phyloP scores from a whole-genome alignment of 2,888 invertebrate species.

The Endomychus coccineus region DNA sequence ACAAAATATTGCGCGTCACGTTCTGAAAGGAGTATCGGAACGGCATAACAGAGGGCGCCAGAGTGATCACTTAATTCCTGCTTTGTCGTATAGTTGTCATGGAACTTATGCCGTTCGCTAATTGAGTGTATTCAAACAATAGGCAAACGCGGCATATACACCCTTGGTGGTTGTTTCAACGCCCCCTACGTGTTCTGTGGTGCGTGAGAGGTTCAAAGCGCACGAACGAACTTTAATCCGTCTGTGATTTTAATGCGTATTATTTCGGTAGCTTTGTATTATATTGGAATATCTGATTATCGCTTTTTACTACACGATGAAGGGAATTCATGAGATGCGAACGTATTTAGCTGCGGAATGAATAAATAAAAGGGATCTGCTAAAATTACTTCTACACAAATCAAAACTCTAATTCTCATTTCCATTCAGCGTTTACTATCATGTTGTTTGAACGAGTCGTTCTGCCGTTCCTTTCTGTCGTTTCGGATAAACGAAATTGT shows the following conservation, averaged over 20 bases:
- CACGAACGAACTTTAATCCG: conserved; percentile 37
- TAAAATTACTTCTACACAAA: neutral
- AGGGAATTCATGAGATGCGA: conserved; percentile 1
- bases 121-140: conserved; percentile 45
- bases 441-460: no score
- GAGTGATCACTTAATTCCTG: no score
- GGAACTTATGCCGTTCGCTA: conserved; percentile 33
- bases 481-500: no score
- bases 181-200: conserved; percentile 33
- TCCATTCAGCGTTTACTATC: no score
- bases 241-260: conserved; percentile 43
- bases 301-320: conserved; percentile 30
- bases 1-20: no score
- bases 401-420: neutral
- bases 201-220: conserved; percentile 43
- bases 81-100: conserved; percentile 6
- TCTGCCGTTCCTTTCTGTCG: no score
- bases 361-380: neutral
- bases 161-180: conserved; percentile 32
- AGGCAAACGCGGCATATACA: conserved; percentile 30
- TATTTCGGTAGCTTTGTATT: conserved; percentile 40
- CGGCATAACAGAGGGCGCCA: no score
- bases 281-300: conserved; percentile 37
- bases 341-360: neutral
- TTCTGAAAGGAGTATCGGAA: no score